Evolutionary conservation across 2,888 invertebrate genomes (phyloP), one percentile per base, ranked within the genome.

Genomic region (Lasioglossum oenotherae): DNA sequence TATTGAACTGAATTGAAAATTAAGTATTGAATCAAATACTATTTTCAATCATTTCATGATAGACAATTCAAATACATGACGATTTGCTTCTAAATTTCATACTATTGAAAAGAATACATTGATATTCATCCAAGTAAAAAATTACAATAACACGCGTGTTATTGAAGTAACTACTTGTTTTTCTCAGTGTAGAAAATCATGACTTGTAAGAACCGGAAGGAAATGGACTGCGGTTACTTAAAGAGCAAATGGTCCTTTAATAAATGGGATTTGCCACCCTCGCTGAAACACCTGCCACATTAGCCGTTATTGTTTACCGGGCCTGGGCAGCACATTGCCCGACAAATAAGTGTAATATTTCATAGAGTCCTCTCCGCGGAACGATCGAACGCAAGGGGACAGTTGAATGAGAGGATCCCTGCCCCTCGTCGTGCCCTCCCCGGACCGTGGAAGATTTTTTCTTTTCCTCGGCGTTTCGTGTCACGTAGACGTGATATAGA

Each of bases 401-500:
- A 87, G 82, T 80, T 64, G 69, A 67, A 79, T 60, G 64, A 73
- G 80, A 83, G 84, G 86, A 87, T 82, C 85, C 79, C 78, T 80
- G n/a, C 74, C 85, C 79, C 80, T 77, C 73, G 57, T 23, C 35
- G 67, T 35, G 41, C 80, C 71, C 67, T 64, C n/a, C n/a, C 31
- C 78, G 78, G 73, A 79, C 60, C 78, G 31, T 91, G 85, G 82
- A 88, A 88, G 86, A 88, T 86, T 88, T 89, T 88, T 92, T 92
- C 57, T 38, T 23, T 71, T 41, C 91, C 81, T 91, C 86, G 78
- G 88, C 88, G 89, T 91, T 93, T 91, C 90, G 90, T 92, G 94
- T 95, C 95, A 95, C 95, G 95, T 95, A 95, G 93, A 91, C 93
- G 92, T 95, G 94, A 95, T 95, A 94, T 95, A 95, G 94, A 94